Base-by-base conservation (phyloP, 2,113 vertebrate species). In the Neolamprologus tretocephalus region DNA sequence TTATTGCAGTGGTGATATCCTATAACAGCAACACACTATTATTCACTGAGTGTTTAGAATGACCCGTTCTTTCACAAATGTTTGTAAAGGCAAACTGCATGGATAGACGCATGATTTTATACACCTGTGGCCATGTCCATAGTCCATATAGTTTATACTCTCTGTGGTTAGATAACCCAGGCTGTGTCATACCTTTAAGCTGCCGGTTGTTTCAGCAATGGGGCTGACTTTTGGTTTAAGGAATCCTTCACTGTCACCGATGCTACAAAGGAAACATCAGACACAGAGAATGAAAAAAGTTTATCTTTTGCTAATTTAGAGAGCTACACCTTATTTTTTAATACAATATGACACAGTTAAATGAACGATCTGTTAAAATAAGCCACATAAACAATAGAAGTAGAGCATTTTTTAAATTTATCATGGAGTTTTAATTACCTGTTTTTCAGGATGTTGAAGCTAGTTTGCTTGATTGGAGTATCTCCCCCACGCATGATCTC, bases 391-490 rank as follows among this genome's bases (percentile, higher is more conserved):
- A 9, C 10, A 51, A 78, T 51, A n/a, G 26, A 13, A 51, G 45
- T 31, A 51, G 17, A 51, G 2, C 9, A 14, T 28, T 75, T 49
- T 75, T 42, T 14, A 5, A 23, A 47, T 49, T 4, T 11, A 17
- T 54, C 37, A 35, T 9, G 40, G 31, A 8, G 31, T 79, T 73
- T 26, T 9, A 57, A 45, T 95, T 93, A 98, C 98, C 98, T 96
- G 1, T 98, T 97, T 95, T 96, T 97, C 26, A 97, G 91, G 89
- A 96, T 95, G 87, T 93, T 91, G 68, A 96, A 97, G 92, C 97
- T 93, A 21, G 95, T 84, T 37, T 96, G 95, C 79, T 96, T 97
- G 63, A 94, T 81, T 13, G 95, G 93, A 37, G 96, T 94, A 16
- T 96, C 96, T 4, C 91, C 94, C 31, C 37, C 86, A 66, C 85